Percentiles rank a stretch among this genome's conserved stretches.
Conservation (phyloP, 2,113 vertebrate genomes). For the Pachypanchax playfairii region DNA sequence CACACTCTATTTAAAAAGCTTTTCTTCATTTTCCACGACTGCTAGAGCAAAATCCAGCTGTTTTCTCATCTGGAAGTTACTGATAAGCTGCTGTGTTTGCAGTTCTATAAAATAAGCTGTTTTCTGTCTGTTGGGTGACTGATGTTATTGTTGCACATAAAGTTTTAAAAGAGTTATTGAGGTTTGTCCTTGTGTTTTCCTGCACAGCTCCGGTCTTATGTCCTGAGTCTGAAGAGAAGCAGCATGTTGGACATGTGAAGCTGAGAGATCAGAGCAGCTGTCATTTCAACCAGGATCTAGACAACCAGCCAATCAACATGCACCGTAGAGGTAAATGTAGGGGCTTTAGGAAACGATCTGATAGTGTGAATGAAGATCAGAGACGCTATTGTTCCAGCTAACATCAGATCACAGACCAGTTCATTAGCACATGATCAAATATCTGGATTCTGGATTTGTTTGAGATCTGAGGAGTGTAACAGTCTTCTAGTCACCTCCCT, state of each 20-base stretch:
- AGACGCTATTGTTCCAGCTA: no score
- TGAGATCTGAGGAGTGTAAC: neutral
- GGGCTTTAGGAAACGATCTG: no score
- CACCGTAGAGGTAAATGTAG: slow-evolving; percentile 74
- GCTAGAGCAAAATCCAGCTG: no score
- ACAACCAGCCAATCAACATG: slow-evolving; percentile 69
- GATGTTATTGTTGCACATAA: neutral
- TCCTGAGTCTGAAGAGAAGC: slow-evolving; percentile 3
- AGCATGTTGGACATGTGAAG: slow-evolving; percentile 64
- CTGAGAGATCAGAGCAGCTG: slow-evolving; percentile 81
- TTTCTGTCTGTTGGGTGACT: no score
- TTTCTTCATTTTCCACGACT: no score
- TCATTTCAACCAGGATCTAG: slow-evolving; percentile 78
- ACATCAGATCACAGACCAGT: no score
- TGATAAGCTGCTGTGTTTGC: neutral
- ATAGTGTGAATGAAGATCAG: no score
- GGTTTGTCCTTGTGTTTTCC: neutral
- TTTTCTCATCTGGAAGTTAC: no score
- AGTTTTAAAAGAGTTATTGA: neutral
- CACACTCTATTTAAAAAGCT: no score
- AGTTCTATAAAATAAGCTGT: neutral
- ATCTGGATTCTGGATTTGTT: no score
- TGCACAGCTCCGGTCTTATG: neutral
- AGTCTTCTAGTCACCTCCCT: no score
- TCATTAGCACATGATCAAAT: no score